A percentile compares a stretch with the other conserved stretches of the same genome.
Conservation (phyloP, 2,888 invertebrate species). For the Pterostichus madidus region DNA sequence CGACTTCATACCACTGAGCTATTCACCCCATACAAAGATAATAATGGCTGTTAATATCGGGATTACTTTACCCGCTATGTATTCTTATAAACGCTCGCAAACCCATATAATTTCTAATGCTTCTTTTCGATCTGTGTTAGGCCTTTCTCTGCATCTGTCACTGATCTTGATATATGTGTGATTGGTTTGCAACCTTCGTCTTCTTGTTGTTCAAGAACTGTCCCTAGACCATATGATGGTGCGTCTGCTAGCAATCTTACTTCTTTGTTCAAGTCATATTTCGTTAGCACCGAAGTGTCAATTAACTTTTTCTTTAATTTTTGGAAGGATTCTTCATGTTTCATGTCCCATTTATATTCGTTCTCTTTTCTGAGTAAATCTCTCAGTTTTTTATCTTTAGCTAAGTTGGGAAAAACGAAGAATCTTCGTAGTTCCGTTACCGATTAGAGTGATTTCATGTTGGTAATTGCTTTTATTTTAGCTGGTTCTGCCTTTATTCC, state of each 20-base stretch:
- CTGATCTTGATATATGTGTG: constrained; percentile 5
- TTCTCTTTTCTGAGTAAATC: constrained; percentile 1
- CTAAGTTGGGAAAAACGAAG: constrained; percentile 9
- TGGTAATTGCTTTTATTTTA: neutral
- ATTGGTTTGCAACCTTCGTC: constrained; percentile 2
- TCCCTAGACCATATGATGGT: neutral
- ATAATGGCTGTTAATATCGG: neutral
- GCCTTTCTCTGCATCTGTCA: neutral
- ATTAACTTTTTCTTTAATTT: neutral
- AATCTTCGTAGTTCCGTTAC: constrained; percentile 20
- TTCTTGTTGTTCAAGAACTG: neutral
- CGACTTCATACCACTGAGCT: too few species aligned
- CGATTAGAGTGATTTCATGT: neutral
- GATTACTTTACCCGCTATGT: neutral
- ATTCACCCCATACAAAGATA: too few species aligned
- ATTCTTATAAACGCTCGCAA: constrained; percentile 10
- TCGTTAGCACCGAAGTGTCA: neutral
- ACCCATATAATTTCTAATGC: neutral
- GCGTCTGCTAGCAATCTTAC: constrained; percentile 6
- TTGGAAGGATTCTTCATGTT: neutral
- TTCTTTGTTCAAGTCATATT: constrained; percentile 7
- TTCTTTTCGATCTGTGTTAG: neutral
- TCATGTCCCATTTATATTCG: neutral
- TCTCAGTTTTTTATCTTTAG: neutral
- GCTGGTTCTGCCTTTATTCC: constrained; percentile 14